These are phyloP conservation scores for Litocranius walleri DNA, from an alignment of 2,113 vertebrate genomes.

Conservation along the genomic window DNA sequence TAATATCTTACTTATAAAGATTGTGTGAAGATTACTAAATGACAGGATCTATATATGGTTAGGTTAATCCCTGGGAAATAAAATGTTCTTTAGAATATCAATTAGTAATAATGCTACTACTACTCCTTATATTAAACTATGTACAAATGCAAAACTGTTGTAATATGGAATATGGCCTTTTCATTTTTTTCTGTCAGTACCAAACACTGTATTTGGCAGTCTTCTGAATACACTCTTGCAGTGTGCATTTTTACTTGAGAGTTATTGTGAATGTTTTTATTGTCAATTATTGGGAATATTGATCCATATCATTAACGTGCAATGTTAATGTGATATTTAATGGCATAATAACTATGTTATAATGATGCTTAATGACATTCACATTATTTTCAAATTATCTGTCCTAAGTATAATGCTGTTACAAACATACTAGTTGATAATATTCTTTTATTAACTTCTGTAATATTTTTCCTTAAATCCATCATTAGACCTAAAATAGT, in stretches of 20 bases:
- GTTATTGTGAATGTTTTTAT: neutral
- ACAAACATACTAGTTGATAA: neutral
- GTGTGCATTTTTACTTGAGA: neutral
- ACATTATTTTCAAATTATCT: slow-evolving; percentile 6
- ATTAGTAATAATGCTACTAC: neutral
- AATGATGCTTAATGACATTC: neutral
- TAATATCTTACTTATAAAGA: neutral
- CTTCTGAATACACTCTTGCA: neutral
- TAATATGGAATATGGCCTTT: neutral
- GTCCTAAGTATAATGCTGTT: neutral
- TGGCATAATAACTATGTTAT: slow-evolving; percentile 12
- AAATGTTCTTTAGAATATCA: neutral
- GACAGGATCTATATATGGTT: neutral
- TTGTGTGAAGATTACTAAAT: neutral
- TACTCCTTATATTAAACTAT: neutral
- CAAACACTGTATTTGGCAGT: neutral
- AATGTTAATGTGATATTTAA: slow-evolving; percentile 27
- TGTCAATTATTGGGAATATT: neutral
- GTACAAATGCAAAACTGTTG: neutral
- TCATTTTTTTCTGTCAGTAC: neutral
- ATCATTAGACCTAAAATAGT: neutral
- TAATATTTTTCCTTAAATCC: neutral
- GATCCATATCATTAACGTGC: slow-evolving; percentile 19
- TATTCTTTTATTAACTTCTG: neutral
- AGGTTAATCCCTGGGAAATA: neutral